A percentile compares a stretch with the other conserved stretches of the same genome.
These are phyloP conservation scores for Lerista edwardsae DNA, from an alignment of 2,797 vertebrate genomes.

Conservation along the genomic window DNA sequence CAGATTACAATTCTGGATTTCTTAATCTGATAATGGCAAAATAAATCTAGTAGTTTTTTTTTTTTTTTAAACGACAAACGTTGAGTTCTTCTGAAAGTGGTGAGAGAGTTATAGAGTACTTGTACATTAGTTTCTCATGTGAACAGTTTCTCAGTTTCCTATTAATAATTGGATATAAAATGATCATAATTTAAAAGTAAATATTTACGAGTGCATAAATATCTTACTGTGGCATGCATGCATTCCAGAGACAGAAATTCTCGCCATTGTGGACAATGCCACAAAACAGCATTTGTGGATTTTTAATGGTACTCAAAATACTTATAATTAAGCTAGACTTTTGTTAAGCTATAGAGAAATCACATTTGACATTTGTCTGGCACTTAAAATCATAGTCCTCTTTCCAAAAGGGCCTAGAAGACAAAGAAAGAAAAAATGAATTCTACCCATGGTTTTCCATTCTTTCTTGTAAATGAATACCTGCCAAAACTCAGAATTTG, in stretches of 20 bases:
- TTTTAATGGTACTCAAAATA: conserved; percentile 45
- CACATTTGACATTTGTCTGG: conserved; percentile 1
- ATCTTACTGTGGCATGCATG: conserved; percentile 26
- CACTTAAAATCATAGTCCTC: neutral
- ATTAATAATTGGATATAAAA: conserved; percentile 41
- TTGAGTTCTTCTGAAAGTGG: neutral
- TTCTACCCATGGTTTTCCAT: conserved; percentile 22
- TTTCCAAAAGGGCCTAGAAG: neutral
- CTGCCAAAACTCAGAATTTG: conserved; percentile 28
- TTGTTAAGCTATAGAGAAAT: conserved; percentile 17
- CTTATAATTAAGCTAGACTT: conserved; percentile 56
- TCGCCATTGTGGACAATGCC: conserved; percentile 46
- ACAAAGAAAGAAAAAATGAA: neutral
- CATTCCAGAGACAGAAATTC: conserved; percentile 55
- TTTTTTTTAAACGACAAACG: neutral
- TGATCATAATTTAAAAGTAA: conserved; percentile 48
- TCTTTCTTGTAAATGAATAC: conserved; percentile 29
- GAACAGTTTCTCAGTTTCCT: conserved; percentile 4
- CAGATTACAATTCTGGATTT: neutral
- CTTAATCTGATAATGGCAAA: neutral
- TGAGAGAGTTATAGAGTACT: neutral
- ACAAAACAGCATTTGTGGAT: conserved; percentile 55
- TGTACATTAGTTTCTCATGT: neutral
- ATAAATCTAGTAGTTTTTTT: neutral
- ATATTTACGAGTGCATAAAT: conserved; percentile 40